phyloP scores from a whole-genome alignment of 2,888 invertebrate species.

The Prenolepis imparis region DNA sequence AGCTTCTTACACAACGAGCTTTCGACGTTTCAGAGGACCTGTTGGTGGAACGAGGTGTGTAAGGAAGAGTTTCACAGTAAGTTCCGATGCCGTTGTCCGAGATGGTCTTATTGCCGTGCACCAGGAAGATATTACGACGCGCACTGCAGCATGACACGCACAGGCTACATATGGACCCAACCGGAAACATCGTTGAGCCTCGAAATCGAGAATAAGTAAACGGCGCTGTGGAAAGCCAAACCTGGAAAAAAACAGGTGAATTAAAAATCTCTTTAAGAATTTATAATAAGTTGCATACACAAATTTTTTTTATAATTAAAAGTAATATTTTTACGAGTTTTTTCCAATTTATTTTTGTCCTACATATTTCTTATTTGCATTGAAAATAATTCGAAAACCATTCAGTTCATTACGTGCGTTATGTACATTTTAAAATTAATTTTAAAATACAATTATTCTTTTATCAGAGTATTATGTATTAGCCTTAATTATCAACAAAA shows the following conservation, averaged over 20 bases:
- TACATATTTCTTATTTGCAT: background rate
- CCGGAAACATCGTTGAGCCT: constrained; percentile 87
- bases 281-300: background rate
- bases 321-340: background rate
- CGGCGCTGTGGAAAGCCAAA: background rate
- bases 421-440: background rate
- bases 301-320: background rate
- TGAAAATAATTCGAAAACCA: background rate
- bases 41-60: constrained; percentile 98
- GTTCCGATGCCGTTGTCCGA: constrained; percentile 95
- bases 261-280: constrained; percentile 22
- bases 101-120: constrained; percentile 95
- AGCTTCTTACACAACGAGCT: background rate
- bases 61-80: constrained; percentile 96
- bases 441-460: background rate
- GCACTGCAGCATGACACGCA: constrained; percentile 95
- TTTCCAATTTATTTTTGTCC: background rate
- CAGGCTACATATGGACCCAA: constrained; percentile 96
- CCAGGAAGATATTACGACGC: constrained; percentile 97
- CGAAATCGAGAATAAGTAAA: constrained; percentile 80
- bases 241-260: background rate
- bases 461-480: background rate
- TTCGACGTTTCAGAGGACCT: constrained; percentile 90
- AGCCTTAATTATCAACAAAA: background rate
- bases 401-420: background rate